Conservation (phyloP, 2,113 vertebrate species). For the Vireo altiloquus region DNA sequence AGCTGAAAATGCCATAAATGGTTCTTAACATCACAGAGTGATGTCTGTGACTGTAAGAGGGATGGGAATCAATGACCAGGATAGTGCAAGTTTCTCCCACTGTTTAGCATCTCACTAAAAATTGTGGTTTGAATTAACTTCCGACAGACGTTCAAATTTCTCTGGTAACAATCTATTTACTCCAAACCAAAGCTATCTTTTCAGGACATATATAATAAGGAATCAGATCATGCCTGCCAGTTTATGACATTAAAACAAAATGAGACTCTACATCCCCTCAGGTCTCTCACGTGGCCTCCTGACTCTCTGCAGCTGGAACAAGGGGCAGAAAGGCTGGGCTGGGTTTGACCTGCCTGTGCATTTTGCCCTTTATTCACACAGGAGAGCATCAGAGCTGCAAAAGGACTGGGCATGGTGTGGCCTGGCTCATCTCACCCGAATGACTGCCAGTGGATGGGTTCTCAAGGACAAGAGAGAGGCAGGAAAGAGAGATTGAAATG, state of each 20-base stretch:
- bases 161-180: not conserved
- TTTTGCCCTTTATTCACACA: not conserved
- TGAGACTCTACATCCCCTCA: not conserved
- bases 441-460: not conserved
- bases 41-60: not conserved
- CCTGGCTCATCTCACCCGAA: not conserved
- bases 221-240: not conserved
- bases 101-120: not conserved
- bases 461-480: not conserved
- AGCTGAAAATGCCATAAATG: not conserved
- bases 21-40: not conserved
- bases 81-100: not conserved
- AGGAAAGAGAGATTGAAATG: not conserved
- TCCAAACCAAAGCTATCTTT: not conserved
- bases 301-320: fast-evolving
- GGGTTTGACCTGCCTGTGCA: not conserved
- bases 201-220: not conserved
- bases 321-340: not conserved
- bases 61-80: not conserved
- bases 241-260: not conserved
- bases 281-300: not conserved
- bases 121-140: not conserved
- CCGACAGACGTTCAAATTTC: fast-evolving
- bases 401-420: not conserved
- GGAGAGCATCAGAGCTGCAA: not conserved